Evolutionary conservation across 2,888 invertebrate genomes (phyloP).

Genomic region (Hemaris fuciformis): DNA sequence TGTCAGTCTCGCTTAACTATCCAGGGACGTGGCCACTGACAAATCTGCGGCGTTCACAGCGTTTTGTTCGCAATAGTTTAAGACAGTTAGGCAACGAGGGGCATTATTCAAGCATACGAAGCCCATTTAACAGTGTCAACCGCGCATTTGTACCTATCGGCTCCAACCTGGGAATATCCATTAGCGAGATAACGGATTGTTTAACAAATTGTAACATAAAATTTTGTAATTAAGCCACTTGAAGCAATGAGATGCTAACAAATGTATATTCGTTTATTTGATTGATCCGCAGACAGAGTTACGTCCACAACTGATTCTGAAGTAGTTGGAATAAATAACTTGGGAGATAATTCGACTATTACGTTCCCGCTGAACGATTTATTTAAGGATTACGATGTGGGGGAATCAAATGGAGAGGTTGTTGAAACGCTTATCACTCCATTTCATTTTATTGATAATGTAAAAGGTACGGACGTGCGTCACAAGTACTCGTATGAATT

Average conservation of each 20-base stretch:
- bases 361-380: constrained; percentile 3
- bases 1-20: constrained; percentile 48
- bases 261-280: constrained; percentile 2
- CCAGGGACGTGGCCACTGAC: constrained; percentile 49
- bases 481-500: neutral
- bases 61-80: constrained; percentile 71
- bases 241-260: neutral
- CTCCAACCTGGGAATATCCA: constrained; percentile 40
- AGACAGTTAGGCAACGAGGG: constrained; percentile 61
- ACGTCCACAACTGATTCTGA: neutral
- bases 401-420: constrained; percentile 11
- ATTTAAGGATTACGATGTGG: constrained; percentile 4
- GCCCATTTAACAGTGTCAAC: constrained; percentile 76
- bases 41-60: constrained; percentile 61
- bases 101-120: constrained; percentile 68
- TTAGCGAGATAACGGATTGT: constrained; percentile 11
- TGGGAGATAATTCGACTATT: constrained; percentile 2
- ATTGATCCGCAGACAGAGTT: neutral
- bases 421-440: constrained; percentile 1
- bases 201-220: constrained; percentile 10
- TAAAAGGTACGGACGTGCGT: neutral
- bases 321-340: constrained; percentile 2
- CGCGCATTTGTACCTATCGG: constrained; percentile 73
- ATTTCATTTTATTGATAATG: constrained; percentile 9
- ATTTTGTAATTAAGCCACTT: constrained; percentile 8